phyloP scores from a whole-genome alignment of 2,113 vertebrate genomes.

The Haplochromis vanheusdeni region DNA sequence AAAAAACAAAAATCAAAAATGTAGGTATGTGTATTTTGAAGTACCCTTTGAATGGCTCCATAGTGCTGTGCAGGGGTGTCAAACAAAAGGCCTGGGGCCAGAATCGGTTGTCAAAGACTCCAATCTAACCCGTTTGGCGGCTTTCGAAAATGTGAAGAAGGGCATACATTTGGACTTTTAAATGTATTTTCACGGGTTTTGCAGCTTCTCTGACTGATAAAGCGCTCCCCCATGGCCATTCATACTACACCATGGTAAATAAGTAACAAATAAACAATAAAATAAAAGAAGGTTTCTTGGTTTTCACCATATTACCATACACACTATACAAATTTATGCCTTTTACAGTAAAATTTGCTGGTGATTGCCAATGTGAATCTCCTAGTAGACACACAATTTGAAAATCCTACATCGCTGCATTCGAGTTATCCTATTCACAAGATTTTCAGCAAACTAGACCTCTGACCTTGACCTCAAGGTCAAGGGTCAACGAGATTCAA shows the following conservation, averaged over 20 bases:
- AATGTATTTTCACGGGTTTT: neutral
- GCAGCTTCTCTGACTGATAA: neutral
- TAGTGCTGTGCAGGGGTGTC: neutral
- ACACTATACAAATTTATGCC: neutral
- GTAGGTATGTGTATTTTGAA: neutral
- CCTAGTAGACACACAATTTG: neutral
- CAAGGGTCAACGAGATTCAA: neutral
- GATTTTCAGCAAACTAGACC: neutral
- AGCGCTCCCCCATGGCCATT: neutral
- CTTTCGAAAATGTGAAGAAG: neutral
- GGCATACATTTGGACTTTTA: neutral
- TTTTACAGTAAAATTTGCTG: neutral
- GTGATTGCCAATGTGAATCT: neutral
- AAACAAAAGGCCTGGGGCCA: neutral
- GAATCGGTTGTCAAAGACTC: neutral
- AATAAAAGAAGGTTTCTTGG: neutral
- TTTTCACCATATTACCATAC: neutral
- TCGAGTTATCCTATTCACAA: neutral
- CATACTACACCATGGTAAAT: neutral
- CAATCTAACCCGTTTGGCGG: neutral
- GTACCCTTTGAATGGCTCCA: neutral
- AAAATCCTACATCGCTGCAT: neutral
- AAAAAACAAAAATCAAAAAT: neutral
- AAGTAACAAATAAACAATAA: neutral
- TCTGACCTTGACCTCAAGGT: neutral